phyloP scores from a whole-genome alignment of 2,888 invertebrate species.

The Meiosimyza decipiens region DNA sequence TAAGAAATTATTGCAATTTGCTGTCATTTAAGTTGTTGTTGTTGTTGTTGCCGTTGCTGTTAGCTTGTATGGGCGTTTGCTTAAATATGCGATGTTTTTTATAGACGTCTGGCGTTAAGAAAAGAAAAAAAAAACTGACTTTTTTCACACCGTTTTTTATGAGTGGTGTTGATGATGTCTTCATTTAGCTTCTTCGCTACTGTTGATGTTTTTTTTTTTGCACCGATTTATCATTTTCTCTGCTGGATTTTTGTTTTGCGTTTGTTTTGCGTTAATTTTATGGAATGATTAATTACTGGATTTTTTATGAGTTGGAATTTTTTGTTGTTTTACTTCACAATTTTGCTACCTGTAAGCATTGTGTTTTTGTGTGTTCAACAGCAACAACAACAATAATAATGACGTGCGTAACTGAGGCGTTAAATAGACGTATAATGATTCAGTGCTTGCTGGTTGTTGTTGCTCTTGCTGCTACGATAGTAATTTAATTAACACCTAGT shows the following conservation, averaged over 20 bases:
- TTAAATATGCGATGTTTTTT: conserved; percentile 5
- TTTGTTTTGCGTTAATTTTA: conserved; percentile 5
- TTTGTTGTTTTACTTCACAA: conserved; percentile 26
- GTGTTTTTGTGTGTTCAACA: conserved; percentile 17
- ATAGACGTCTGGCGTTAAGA: conserved; percentile 4
- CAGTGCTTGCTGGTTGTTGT: conserved; percentile 26
- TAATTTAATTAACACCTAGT: conserved; percentile 31
- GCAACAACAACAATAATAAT: conserved; percentile 39
- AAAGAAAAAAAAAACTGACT: background rate
- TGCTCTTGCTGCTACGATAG: background rate
- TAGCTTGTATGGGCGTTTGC: background rate
- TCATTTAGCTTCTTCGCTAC: conserved; percentile 1
- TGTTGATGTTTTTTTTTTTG: conserved; percentile 7
- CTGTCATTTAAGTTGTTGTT: background rate
- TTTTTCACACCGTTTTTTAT: background rate
- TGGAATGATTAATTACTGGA: conserved; percentile 23
- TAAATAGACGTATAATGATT: conserved; percentile 47
- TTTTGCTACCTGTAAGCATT: conserved; percentile 3
- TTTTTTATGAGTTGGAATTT: conserved; percentile 26
- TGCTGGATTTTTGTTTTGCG: background rate
- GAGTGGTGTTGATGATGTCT: conserved; percentile 20
- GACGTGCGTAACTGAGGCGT: conserved; percentile 61
- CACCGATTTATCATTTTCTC: conserved; percentile 23
- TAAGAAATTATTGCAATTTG: conserved; percentile 1
- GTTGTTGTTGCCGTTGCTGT: background rate